Conservation (phyloP, 2,888 invertebrate species). For the Odontomyia ornata region DNA sequence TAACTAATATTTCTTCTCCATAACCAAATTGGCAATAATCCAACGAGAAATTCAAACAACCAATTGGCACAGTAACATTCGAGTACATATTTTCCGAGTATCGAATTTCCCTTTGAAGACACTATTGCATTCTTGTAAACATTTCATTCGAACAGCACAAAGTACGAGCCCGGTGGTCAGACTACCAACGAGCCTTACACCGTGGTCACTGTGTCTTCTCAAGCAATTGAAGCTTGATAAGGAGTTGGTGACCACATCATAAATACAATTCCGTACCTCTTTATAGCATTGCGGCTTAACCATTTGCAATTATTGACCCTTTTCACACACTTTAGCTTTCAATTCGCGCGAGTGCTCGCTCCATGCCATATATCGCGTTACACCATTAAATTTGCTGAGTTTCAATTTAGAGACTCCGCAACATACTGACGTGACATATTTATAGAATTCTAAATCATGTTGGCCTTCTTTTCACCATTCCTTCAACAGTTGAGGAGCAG, state of each 20-base stretch:
- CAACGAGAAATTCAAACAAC: too few relatives aligned
- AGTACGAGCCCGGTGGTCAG: too few relatives aligned
- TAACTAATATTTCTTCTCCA: too few relatives aligned
- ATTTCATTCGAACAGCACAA: too few relatives aligned
- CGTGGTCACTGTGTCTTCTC: too few relatives aligned
- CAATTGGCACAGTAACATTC: too few relatives aligned
- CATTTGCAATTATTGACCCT: slow-evolving; percentile 21
- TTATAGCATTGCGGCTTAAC: not conserved
- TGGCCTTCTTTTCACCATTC: slow-evolving; percentile 35
- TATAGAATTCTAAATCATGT: slow-evolving; percentile 33
- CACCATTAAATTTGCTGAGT: slow-evolving; percentile 29
- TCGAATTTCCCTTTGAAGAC: too few relatives aligned
- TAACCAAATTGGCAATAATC: too few relatives aligned
- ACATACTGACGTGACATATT: slow-evolving; percentile 24
- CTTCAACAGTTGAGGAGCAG: not conserved
- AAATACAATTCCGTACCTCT: not conserved
- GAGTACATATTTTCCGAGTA: too few relatives aligned
- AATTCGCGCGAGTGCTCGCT: not conserved
- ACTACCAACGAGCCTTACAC: too few relatives aligned
- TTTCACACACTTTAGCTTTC: slow-evolving; percentile 33
- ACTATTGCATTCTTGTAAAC: too few relatives aligned
- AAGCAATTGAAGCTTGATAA: not conserved
- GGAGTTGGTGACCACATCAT: not conserved
- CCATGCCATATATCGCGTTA: not conserved
- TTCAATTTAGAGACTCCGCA: slow-evolving; percentile 4